Base-by-base conservation (phyloP, 2,113 vertebrate species). In the Grantiella picta region DNA sequence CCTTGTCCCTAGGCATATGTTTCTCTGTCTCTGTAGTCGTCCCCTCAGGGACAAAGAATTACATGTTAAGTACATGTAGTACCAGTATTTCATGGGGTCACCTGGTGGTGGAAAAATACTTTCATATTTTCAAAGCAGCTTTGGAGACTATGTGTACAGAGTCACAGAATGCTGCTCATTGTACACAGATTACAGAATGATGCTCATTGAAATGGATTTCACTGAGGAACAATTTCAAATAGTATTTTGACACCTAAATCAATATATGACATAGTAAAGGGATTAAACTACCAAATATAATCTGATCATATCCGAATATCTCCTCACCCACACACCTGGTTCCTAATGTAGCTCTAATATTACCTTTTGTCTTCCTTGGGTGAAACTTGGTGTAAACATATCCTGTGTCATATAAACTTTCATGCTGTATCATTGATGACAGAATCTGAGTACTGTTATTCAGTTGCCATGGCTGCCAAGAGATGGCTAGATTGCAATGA, bases 381-480 rank as follows among this genome's bases (percentile, higher is more conserved):
- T 70, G 68, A 61, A 94, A 87, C 16, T 79, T 68, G 22, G 7
- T 87, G 50, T 61, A 87, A 94, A 85, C 12, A 33, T 50, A 29
- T 17, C 29, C 59, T 42, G 8, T 36, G 27, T 38, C 89, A 35
- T 50, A 69, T n/a, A 87, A 66, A 70, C 28, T 93, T 88, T 14
- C 29, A 36, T 66, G 44, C 54, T 83, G 42, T 61, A 65, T 85
- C 85, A 66, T 35, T 63, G 42, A 54, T 79, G 60, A 52, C 56
- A 82, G 80, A 70, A 75, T 60, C 28, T 56, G 27, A 81, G 35
- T 19, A 40, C 85, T 47, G 20, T 59, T 91, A 82, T 63, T 76
- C 10, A 11, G 78, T 95, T 96, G 70, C 90, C 60, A 93, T 88
- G 44, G 60, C 52, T 95, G 56, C 92, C 71, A 78, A 82, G 82